phyloP scores from a whole-genome alignment of 2,888 invertebrate species.

The Stenichneumon culpator region DNA sequence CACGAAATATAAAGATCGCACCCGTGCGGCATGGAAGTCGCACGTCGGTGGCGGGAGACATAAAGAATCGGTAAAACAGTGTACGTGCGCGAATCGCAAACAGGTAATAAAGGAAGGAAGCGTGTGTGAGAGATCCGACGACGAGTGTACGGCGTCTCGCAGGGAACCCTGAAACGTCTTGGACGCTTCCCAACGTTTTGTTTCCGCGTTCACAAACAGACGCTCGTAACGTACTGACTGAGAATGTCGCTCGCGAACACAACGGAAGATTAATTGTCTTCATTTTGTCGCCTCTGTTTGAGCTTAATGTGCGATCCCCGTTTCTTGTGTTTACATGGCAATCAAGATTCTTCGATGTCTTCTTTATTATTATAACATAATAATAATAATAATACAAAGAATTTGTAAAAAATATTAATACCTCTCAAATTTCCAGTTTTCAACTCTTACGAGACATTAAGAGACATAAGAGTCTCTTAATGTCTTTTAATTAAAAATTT shows the following conservation, averaged over 20 bases:
- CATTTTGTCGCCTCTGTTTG: conserved; percentile 14
- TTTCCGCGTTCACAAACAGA: conserved; percentile 60
- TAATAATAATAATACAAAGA: neutral
- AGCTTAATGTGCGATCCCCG: neutral
- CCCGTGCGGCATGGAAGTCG: neutral
- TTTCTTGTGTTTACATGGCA: neutral
- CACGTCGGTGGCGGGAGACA: neutral
- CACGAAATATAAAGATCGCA: neutral
- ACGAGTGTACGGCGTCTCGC: conserved; percentile 37
- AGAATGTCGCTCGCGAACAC: conserved; percentile 45
- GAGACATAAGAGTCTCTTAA: neutral
- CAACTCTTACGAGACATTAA: neutral
- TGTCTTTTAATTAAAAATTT: neutral
- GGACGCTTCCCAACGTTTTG: conserved; percentile 60
- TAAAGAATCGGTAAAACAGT: conserved; percentile 11
- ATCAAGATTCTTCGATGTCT: neutral
- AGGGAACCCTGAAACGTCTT: conserved; percentile 62
- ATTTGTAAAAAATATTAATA: neutral
- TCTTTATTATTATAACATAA: neutral
- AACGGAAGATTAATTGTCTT: conserved; percentile 3
- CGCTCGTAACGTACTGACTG: conserved; percentile 1
- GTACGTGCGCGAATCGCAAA: conserved; percentile 15
- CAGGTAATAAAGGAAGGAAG: conserved; percentile 32
- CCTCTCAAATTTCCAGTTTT: neutral
- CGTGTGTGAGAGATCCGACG: conserved; percentile 48